Percentiles rank a stretch among this genome's conserved stretches.
These are phyloP conservation scores for Leptoteleia sp. DNA, from an alignment of 1,140 invertebrate genomes.

Conservation along the genomic window DNA sequence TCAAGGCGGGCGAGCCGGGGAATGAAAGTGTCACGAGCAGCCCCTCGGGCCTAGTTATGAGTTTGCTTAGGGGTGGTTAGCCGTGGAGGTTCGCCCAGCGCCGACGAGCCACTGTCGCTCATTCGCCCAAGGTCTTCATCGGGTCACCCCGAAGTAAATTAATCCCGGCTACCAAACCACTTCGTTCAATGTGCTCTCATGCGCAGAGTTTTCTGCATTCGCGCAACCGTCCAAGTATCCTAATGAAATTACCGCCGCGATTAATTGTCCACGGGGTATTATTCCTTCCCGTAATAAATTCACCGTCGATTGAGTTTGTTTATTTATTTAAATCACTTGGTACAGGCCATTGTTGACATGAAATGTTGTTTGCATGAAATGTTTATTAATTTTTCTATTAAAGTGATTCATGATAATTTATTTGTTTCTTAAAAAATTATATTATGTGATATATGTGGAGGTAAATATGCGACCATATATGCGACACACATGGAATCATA, in stretches of 20 bases:
- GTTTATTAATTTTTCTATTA: too few species aligned
- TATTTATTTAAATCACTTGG: too few species aligned
- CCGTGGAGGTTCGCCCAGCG: slow-evolving; percentile 49
- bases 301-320: too few species aligned
- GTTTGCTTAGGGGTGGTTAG: slow-evolving; percentile 75
- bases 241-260: slow-evolving; percentile 39
- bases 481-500: too few species aligned
- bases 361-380: too few species aligned
- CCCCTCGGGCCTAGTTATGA: slow-evolving; percentile 79
- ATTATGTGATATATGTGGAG: too few species aligned
- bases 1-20: slow-evolving; percentile 72
- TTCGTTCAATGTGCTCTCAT: slow-evolving; percentile 19
- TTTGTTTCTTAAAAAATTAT: too few species aligned
- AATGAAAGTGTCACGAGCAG: slow-evolving; percentile 80
- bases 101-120: slow-evolving; percentile 64
- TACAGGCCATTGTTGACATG: too few species aligned
- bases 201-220: slow-evolving; percentile 26
- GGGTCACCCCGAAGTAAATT: slow-evolving; percentile 65
- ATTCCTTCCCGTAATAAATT: too few species aligned
- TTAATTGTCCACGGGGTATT: slow-evolving; percentile 21
- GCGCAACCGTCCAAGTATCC: slow-evolving; percentile 28
- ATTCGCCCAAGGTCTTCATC: slow-evolving; percentile 74
- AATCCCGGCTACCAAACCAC: slow-evolving; percentile 62
- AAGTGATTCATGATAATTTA: too few species aligned
- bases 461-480: too few species aligned